phyloP scores from a whole-genome alignment of 2,888 invertebrate genomes.

The Anorthoa munda region DNA sequence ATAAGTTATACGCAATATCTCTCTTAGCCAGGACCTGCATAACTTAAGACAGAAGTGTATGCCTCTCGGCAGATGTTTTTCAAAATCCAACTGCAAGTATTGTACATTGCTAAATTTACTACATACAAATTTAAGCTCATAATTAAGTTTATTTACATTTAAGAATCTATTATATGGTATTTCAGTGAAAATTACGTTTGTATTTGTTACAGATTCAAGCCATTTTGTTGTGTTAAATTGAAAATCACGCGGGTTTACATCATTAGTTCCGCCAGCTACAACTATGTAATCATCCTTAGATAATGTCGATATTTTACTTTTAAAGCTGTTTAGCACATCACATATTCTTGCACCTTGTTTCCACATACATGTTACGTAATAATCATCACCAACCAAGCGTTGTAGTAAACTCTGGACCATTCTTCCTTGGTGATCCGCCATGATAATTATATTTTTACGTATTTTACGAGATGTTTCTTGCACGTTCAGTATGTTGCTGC shows the following conservation, averaged over 20 bases:
- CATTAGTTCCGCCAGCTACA: constrained; percentile 12
- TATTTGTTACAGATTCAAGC: no score
- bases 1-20: constrained; percentile 12
- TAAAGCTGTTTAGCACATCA: constrained; percentile 8
- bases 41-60: constrained; percentile 6
- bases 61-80: background rate
- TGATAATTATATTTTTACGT: no score
- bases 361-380: constrained; percentile 12
- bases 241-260: constrained; percentile 13
- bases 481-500: no score
- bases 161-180: no score
- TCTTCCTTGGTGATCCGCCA: constrained; percentile 9
- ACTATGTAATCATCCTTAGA: constrained; percentile 12
- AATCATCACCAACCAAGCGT: background rate
- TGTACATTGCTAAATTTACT: constrained; percentile 9
- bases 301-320: background rate
- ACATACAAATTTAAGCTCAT: no score
- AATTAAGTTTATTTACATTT: no score
- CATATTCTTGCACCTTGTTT: constrained; percentile 14
- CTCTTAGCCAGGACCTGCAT: constrained; percentile 15
- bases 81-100: constrained; percentile 5
- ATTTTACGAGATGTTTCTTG: no score
- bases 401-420: background rate
- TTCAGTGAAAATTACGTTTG: no score
- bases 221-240: constrained; percentile 7